Conservation (phyloP, 2,888 invertebrate species). For the Metalampra italica region DNA sequence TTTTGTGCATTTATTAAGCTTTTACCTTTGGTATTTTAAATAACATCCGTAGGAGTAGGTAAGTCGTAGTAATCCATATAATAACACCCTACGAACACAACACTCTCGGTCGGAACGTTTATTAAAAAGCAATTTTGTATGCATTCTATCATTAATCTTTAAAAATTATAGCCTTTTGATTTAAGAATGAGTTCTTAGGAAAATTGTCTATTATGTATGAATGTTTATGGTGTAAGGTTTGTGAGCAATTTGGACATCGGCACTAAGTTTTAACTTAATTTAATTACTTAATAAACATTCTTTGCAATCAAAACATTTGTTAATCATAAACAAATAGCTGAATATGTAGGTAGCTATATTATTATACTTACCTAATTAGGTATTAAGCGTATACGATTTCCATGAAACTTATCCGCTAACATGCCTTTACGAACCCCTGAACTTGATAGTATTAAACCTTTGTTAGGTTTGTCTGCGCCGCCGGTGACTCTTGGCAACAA, state of each 20-base stretch:
- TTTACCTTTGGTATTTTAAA: too few species aligned
- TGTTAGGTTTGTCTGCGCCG: slow-evolving; percentile 34
- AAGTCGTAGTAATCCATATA: slow-evolving; percentile 24
- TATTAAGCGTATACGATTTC: slow-evolving; percentile 21
- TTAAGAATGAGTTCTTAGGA: slow-evolving; percentile 24
- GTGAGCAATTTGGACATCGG: too few species aligned
- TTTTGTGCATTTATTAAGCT: background rate
- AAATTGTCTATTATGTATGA: slow-evolving; percentile 41
- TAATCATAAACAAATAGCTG: too few species aligned
- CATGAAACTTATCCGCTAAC: slow-evolving; percentile 19
- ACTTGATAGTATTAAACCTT: slow-evolving; percentile 54
- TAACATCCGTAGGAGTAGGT: too few species aligned
- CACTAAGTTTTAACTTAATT: too few species aligned
- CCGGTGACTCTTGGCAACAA: slow-evolving; percentile 47
- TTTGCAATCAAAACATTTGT: too few species aligned
- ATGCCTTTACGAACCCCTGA: slow-evolving; percentile 19
- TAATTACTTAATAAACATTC: too few species aligned
- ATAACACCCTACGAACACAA: slow-evolving; percentile 39
- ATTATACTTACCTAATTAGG: slow-evolving; percentile 5
- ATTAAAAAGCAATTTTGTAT: slow-evolving; percentile 59
- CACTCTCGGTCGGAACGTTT: slow-evolving; percentile 38
- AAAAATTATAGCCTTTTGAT: slow-evolving; percentile 43
- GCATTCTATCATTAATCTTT: slow-evolving; percentile 53
- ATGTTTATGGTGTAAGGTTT: slow-evolving; percentile 18
- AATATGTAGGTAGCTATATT: too few species aligned